Conservation (phyloP, 2,113 vertebrate genomes). For the Craseonycteris thonglongyai region DNA sequence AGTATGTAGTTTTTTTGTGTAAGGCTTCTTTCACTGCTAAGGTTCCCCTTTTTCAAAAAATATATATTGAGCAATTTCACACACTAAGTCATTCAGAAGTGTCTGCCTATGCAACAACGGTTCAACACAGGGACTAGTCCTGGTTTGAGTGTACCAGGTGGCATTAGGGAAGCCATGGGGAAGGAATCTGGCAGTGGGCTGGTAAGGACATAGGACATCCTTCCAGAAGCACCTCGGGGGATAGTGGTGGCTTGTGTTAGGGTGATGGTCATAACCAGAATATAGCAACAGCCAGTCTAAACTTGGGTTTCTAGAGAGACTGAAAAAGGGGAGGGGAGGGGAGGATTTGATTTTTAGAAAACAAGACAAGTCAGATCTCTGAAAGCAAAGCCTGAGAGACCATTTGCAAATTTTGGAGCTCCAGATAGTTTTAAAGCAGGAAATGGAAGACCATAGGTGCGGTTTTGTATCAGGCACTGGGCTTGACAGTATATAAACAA, state of each 20-base stretch:
- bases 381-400: neutral
- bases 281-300: neutral
- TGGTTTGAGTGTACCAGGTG: neutral
- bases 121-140: neutral
- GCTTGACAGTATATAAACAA: neutral
- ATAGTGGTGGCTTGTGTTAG: neutral
- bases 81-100: neutral
- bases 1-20: neutral
- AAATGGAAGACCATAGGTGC: neutral
- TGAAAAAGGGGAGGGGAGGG: neutral
- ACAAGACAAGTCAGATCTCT: neutral
- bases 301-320: neutral
- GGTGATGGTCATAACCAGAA: neutral
- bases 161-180: neutral
- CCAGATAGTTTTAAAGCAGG: constrained; percentile 18
- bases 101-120: neutral
- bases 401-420: neutral
- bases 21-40: neutral
- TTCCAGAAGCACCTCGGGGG: neutral
- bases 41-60: neutral
- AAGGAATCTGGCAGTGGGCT: neutral
- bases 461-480: neutral
- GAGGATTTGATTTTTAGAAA: neutral
- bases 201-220: neutral
- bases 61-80: neutral